These are phyloP conservation scores for Pelobates fuscus DNA, from an alignment of 2,113 vertebrate species.

Conservation along the genomic window DNA sequence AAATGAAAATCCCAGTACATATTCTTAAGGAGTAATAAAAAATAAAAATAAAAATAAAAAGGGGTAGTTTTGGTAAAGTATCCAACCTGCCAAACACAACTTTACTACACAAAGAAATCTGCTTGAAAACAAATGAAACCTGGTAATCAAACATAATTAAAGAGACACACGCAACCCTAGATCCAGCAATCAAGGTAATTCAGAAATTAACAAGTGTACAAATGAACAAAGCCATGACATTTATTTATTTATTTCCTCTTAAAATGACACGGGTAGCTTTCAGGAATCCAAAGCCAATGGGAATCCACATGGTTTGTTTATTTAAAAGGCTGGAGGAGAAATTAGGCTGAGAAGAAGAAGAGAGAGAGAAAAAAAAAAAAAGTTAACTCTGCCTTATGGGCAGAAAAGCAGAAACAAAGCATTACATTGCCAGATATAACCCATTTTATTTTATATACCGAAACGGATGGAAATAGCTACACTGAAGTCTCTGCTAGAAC, in stretches of 20 bases:
- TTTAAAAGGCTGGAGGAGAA: conserved; percentile 3
- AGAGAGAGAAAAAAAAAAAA: no score
- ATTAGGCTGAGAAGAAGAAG: background rate
- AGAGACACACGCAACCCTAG: background rate
- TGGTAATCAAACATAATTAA: conserved; percentile 15
- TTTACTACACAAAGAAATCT: conserved; percentile 12
- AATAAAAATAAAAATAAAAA: no score
- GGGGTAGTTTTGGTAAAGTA: no score
- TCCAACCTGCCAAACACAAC: background rate
- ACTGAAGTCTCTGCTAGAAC: no score
- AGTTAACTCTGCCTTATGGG: background rate
- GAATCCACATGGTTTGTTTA: background rate
- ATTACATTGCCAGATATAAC: background rate
- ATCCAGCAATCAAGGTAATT: conserved; percentile 18
- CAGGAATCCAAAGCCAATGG: background rate
- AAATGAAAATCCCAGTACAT: no score
- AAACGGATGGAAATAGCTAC: no score
- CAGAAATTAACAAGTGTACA: conserved; percentile 21
- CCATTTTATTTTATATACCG: no score
- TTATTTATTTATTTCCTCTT: background rate
- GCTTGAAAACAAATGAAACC: conserved; percentile 14
- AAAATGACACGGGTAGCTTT: background rate
- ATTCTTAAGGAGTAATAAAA: no score
- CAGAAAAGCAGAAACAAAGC: conserved; percentile 5
- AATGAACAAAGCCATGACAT: background rate